Evolutionary conservation across 2,113 vertebrate genomes (phyloP).

Genomic region (Guaruba guarouba): DNA sequence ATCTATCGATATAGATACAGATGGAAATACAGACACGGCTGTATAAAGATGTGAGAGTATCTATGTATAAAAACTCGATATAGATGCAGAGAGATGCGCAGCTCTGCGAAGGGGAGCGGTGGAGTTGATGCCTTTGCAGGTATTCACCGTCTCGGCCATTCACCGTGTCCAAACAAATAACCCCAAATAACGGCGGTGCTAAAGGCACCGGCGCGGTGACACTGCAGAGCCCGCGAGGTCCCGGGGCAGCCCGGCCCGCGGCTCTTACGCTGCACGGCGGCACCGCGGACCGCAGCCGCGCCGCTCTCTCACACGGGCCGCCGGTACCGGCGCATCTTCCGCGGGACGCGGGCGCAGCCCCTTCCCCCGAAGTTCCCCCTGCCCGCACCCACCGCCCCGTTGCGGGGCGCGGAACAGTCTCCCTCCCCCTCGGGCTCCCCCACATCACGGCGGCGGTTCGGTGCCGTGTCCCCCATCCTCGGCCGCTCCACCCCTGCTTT

Average conservation of each 20-base stretch:
- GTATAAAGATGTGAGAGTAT: background rate
- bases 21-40: background rate
- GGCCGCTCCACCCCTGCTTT: background rate
- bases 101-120: background rate
- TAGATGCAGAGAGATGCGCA: rapidly evolving
- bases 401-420: background rate
- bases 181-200: background rate
- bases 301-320: background rate
- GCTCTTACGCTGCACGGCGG: constrained; percentile 48
- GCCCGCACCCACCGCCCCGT: background rate
- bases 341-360: background rate
- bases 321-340: background rate
- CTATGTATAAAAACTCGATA: background rate
- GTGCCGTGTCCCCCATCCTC: background rate
- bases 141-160: background rate
- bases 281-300: background rate
- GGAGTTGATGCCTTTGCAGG: background rate
- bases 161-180: background rate
- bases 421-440: background rate
- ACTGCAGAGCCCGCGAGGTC: background rate
- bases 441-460: background rate
- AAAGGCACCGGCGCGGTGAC: background rate
- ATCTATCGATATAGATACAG: background rate
- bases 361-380: no score
- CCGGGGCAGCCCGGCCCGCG: background rate